Conservation (phyloP, 2,113 vertebrate genomes). For the Trichechus manatus region DNA sequence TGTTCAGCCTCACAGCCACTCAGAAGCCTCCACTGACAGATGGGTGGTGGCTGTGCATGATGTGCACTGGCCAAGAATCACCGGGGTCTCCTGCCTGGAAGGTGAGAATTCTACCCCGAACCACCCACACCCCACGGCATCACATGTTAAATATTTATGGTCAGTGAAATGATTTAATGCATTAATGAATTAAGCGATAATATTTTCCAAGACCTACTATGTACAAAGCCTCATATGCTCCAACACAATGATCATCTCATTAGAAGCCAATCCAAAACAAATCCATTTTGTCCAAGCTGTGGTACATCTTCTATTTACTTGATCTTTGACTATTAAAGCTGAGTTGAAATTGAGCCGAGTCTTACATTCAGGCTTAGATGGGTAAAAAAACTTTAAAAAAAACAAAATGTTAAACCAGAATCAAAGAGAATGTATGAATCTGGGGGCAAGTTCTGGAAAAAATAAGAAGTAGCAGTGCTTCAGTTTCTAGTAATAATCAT, state of each 20-base stretch:
- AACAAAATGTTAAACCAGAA: constrained; percentile 30
- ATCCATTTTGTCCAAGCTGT: not conserved
- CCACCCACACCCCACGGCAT: not conserved
- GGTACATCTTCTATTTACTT: not conserved
- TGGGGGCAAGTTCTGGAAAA: constrained; percentile 1
- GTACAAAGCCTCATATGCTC: not conserved
- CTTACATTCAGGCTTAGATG: not conserved
- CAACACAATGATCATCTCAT: not conserved
- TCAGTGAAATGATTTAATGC: not conserved
- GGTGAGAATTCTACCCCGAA: not conserved
- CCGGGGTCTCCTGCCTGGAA: not conserved
- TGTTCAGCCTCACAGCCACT: not conserved
- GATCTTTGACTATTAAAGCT: not conserved
- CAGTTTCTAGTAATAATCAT: not conserved
- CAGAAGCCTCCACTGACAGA: not conserved
- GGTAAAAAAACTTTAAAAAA: not conserved
- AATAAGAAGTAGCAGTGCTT: not conserved
- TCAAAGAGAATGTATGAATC: not conserved
- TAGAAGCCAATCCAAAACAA: constrained; percentile 8
- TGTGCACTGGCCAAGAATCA: not conserved
- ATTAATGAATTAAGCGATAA: not conserved
- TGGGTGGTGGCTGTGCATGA: not conserved
- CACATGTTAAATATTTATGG: not conserved
- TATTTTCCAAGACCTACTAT: constrained; percentile 22
- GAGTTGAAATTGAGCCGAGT: not conserved